phyloP scores from a whole-genome alignment of 2,113 vertebrate species.

The Nansenia antarctica region DNA sequence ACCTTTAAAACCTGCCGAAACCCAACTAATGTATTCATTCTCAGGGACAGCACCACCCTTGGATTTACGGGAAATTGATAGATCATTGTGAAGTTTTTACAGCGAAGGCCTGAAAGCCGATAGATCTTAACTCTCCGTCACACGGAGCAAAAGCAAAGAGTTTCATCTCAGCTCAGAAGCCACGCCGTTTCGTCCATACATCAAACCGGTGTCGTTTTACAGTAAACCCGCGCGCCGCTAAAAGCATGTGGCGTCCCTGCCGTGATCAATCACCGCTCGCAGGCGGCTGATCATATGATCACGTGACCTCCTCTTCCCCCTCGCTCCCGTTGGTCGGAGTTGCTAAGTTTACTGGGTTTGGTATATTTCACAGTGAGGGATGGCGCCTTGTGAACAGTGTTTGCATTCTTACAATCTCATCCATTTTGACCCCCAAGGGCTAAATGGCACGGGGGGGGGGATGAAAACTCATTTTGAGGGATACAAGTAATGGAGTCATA shows the following conservation, averaged over 20 bases:
- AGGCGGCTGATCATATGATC: conserved; percentile 6
- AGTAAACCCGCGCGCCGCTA: conserved; percentile 10
- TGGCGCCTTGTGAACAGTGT: not conserved
- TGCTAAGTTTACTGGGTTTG: not conserved
- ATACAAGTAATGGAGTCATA: not conserved
- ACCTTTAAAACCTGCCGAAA: not conserved
- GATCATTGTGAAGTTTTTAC: conserved; percentile 27
- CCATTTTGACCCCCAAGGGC: not conserved
- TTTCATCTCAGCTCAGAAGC: conserved; percentile 22
- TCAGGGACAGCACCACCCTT: not conserved
- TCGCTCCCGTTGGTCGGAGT: not conserved
- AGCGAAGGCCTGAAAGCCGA: conserved; percentile 17
- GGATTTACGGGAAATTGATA: conserved; percentile 32
- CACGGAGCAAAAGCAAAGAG: conserved; percentile 34
- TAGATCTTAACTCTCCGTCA: conserved; percentile 33
- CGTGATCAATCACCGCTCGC: conserved; percentile 40
- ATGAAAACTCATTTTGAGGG: not conserved
- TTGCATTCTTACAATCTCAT: not conserved
- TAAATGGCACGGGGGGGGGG: not conserved
- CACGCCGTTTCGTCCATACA: conserved; percentile 28
- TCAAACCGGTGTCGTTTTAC: conserved; percentile 17
- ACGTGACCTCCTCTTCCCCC: conserved; percentile 8
- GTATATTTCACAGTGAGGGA: not conserved
- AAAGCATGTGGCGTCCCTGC: conserved; percentile 19
- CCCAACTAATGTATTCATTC: conserved; percentile 6